Percentiles rank a stretch among this genome's conserved stretches.
Conservation (phyloP, 2,888 invertebrate species). For the Augochlorella aurata region DNA sequence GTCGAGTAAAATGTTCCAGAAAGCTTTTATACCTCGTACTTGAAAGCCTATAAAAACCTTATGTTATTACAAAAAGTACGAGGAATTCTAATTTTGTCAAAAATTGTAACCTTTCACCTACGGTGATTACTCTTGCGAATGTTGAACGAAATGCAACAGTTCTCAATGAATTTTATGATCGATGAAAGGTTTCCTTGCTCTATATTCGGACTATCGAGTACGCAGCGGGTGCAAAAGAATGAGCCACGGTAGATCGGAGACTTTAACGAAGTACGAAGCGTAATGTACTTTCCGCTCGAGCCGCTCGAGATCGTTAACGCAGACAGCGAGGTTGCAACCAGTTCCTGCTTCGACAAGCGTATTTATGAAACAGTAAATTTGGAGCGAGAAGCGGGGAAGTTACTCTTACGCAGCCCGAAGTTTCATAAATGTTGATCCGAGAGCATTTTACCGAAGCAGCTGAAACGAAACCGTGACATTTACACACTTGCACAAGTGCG, state of each 20-base stretch:
- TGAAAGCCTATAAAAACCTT: too few relatives aligned
- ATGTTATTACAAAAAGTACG: too few relatives aligned
- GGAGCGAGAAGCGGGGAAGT: background rate
- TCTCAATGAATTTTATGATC: too few relatives aligned
- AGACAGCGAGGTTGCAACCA: background rate
- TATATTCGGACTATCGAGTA: background rate
- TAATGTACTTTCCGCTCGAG: background rate
- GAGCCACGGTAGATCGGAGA: background rate
- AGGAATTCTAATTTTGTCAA: too few relatives aligned
- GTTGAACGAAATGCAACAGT: too few relatives aligned
- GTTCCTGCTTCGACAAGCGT: background rate
- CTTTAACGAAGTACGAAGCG: conserved; percentile 1
- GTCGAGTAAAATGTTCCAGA: too few relatives aligned
- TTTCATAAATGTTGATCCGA: conserved; percentile 2
- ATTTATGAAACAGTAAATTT: conserved; percentile 9
- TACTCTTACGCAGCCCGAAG: too few relatives aligned
- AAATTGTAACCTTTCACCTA: too few relatives aligned
- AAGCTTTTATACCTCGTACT: too few relatives aligned
- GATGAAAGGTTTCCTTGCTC: background rate
- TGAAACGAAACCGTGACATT: background rate
- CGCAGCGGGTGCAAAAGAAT: background rate
- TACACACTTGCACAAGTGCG: background rate
- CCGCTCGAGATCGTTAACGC: background rate
- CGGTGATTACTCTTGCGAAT: too few relatives aligned
- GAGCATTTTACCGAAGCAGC: background rate